Conservation (phyloP, 1,140 invertebrate genomes). For the Drosophila chauvacae region DNA sequence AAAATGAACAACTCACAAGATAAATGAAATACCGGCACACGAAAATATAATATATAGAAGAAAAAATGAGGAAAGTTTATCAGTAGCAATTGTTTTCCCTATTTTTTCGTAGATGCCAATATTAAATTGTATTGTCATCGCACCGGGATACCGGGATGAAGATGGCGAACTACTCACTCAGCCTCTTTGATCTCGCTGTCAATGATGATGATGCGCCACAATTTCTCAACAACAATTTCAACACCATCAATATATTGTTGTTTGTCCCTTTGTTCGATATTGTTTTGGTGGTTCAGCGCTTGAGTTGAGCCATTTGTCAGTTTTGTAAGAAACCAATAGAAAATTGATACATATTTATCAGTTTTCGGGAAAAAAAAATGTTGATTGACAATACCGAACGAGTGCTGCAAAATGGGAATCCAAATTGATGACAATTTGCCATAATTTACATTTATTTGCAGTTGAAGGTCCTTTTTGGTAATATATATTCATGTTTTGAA, state of each 20-base stretch:
- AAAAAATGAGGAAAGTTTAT: conserved; percentile 45
- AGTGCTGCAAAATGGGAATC: neutral
- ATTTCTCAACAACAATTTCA: conserved; percentile 72
- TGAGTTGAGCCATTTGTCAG: conserved; percentile 45
- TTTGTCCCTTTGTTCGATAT: conserved; percentile 24
- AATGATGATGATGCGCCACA: conserved; percentile 64
- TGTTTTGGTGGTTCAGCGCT: conserved; percentile 20
- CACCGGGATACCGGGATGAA: conserved; percentile 19
- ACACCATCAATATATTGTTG: conserved; percentile 73
- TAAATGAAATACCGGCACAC: conserved; percentile 56
- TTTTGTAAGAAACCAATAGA: conserved; percentile 28
- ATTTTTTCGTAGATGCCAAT: conserved; percentile 46
- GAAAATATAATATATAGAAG: conserved; percentile 33
- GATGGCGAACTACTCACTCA: conserved; percentile 60
- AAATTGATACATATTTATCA: conserved; percentile 29
- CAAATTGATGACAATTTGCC: conserved; percentile 1
- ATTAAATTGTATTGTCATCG: conserved; percentile 77
- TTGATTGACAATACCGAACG: conserved; percentile 20
- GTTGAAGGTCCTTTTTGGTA: neutral
- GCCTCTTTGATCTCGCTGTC: conserved; percentile 65
- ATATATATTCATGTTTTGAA: neutral
- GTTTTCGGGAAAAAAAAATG: conserved; percentile 7
- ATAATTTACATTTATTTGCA: neutral
- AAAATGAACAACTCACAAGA: conserved; percentile 64
- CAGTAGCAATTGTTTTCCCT: conserved; percentile 45